phyloP scores from a whole-genome alignment of 2,888 invertebrate species.

The Physocephala rufipes region DNA sequence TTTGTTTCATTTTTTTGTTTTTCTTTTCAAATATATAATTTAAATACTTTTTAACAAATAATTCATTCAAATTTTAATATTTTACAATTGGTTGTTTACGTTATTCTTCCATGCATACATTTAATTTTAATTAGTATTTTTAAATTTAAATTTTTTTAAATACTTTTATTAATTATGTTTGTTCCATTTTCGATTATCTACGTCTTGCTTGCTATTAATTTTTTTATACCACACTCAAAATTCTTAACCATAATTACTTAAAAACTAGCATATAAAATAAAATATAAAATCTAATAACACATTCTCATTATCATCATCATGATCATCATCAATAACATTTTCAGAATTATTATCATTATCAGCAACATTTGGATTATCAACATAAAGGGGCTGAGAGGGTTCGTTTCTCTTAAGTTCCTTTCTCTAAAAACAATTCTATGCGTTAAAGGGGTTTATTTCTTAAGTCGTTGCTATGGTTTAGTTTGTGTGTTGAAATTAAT shows the following conservation, averaged over 20 bases:
- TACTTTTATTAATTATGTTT: neutral
- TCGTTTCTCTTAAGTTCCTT: too few species aligned
- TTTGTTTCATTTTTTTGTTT: conserved; percentile 37
- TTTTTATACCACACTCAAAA: conserved; percentile 16
- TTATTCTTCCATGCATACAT: neutral
- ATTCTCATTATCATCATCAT: conserved; percentile 32
- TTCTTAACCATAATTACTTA: conserved; percentile 43
- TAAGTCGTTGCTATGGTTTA: too few species aligned
- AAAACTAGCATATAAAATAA: conserved; percentile 46
- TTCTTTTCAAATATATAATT: neutral
- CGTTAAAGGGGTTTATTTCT: too few species aligned
- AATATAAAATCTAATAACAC: conserved; percentile 50
- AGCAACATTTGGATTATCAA: neutral
- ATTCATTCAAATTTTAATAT: conserved; percentile 37
- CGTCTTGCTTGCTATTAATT: too few species aligned
- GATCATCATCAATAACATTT: neutral
- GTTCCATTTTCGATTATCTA: neutral
- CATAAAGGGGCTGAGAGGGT: neutral
- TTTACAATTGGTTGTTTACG: conserved; percentile 25
- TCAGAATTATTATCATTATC: neutral
- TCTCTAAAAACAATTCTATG: too few species aligned
- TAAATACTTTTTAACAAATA: conserved; percentile 45
- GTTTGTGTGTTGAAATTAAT: too few species aligned
- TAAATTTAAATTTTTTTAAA: neutral
- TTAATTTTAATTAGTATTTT: conserved; percentile 8